phyloP scores from a whole-genome alignment of 2,113 vertebrate species.

The Recurvirostra avosetta region DNA sequence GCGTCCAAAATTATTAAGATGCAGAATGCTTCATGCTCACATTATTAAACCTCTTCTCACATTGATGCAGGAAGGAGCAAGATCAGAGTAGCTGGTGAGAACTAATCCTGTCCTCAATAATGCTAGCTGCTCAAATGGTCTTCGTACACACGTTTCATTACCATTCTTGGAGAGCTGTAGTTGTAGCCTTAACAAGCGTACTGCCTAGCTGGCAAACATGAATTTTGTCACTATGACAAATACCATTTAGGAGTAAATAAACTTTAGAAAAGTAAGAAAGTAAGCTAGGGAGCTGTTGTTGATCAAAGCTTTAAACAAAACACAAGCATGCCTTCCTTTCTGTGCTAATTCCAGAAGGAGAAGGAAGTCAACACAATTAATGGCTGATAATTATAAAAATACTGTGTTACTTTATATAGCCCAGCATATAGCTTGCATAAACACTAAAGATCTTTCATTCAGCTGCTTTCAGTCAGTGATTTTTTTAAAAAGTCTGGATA shows the following conservation, averaged over 20 bases:
- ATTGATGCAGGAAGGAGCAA: background rate
- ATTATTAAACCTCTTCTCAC: background rate
- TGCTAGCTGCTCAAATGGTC: background rate
- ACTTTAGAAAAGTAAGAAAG: background rate
- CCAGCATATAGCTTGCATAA: background rate
- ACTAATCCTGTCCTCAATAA: background rate
- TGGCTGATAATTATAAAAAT: conserved; percentile 10
- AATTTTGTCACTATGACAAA: background rate
- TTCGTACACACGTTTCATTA: background rate
- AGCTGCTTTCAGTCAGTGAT: background rate
- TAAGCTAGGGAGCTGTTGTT: background rate
- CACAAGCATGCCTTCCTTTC: background rate
- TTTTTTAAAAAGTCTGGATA: background rate
- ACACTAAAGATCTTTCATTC: background rate
- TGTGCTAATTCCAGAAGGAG: background rate
- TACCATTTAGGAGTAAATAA: background rate
- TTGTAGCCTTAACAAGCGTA: background rate
- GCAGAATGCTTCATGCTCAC: background rate
- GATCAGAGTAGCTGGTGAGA: background rate
- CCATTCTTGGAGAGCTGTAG: background rate
- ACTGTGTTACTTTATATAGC: background rate
- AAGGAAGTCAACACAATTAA: conserved; percentile 24
- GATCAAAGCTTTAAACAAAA: background rate
- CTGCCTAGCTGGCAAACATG: fast-evolving
- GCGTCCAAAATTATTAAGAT: background rate